Conservation (phyloP, 2,888 invertebrate genomes). For the Stramonita haemastoma region DNA sequence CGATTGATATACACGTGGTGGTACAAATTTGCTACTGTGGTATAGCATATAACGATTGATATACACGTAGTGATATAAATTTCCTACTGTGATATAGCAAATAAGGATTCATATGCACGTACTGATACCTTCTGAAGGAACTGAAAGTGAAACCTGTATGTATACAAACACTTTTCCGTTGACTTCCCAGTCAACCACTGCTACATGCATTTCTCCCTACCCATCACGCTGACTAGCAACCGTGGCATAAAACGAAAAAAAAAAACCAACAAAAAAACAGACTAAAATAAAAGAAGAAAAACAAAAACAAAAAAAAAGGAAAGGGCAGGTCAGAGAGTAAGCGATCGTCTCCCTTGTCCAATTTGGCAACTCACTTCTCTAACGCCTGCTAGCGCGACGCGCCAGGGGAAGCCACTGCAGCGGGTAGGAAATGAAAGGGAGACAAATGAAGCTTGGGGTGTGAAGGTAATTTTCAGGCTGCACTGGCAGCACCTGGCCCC, state of each 20-base stretch:
- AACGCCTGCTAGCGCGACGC: not conserved
- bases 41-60: too few relatives aligned
- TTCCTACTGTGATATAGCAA: too few relatives aligned
- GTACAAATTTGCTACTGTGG: too few relatives aligned
- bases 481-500: not conserved
- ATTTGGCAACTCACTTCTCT: not conserved
- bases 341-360: conserved; percentile 9
- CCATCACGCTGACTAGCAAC: too few relatives aligned
- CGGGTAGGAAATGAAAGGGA: conserved; percentile 14
- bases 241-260: not conserved
- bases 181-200: too few relatives aligned
- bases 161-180: too few relatives aligned
- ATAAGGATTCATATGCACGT: too few relatives aligned
- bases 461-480: conserved; percentile 11
- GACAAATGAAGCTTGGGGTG: conserved; percentile 17
- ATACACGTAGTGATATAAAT: too few relatives aligned
- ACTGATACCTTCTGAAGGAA: too few relatives aligned
- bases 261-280: not conserved
- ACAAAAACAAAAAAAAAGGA: not conserved
- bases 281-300: not conserved
- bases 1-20: too few relatives aligned
- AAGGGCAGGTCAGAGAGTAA: conserved; percentile 5
- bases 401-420: not conserved
- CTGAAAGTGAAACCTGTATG: too few relatives aligned
- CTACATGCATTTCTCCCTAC: too few relatives aligned